phyloP scores from a whole-genome alignment of 2,113 vertebrate species.

The Sapajus apella region DNA sequence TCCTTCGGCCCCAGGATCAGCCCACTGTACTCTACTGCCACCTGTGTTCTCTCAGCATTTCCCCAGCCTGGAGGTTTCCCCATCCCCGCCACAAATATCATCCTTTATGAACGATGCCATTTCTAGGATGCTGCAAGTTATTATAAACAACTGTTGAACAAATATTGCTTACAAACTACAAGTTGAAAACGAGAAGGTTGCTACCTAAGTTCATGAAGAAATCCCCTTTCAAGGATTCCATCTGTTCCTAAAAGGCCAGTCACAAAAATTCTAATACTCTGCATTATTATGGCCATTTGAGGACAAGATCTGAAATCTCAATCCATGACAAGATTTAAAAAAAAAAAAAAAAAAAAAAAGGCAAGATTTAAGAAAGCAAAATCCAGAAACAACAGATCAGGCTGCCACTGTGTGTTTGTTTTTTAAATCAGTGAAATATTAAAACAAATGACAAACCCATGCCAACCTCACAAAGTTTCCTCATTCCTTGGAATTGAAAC shows the following conservation, averaged over 20 bases:
- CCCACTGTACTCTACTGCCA: slow-evolving; percentile 12
- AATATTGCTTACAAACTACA: slow-evolving; percentile 8
- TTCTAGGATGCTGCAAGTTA: slow-evolving; percentile 39
- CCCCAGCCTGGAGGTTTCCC: neutral
- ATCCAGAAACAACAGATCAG: neutral
- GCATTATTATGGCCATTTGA: neutral
- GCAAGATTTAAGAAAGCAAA: neutral
- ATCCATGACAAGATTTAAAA: neutral
- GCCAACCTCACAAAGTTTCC: slow-evolving; percentile 61
- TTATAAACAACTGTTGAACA: slow-evolving; percentile 35
- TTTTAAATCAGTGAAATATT: slow-evolving; percentile 17
- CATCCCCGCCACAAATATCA: slow-evolving; percentile 6
- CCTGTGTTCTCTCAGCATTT: slow-evolving; percentile 13
- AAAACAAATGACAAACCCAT: slow-evolving; percentile 46
- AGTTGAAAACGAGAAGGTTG: slow-evolving; percentile 9
- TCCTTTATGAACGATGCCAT: slow-evolving; percentile 14
- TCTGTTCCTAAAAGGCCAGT: neutral
- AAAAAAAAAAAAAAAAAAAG: no score
- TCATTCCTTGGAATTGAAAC: slow-evolving; percentile 41
- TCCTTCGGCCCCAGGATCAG: neutral
- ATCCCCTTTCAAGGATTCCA: neutral
- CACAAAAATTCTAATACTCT: neutral
- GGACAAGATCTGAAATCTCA: neutral
- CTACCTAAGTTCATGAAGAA: slow-evolving; percentile 19
- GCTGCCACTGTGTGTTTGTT: neutral